Conservation (phyloP, 2,797 vertebrate genomes). For the Tauraco hartlaubi region DNA sequence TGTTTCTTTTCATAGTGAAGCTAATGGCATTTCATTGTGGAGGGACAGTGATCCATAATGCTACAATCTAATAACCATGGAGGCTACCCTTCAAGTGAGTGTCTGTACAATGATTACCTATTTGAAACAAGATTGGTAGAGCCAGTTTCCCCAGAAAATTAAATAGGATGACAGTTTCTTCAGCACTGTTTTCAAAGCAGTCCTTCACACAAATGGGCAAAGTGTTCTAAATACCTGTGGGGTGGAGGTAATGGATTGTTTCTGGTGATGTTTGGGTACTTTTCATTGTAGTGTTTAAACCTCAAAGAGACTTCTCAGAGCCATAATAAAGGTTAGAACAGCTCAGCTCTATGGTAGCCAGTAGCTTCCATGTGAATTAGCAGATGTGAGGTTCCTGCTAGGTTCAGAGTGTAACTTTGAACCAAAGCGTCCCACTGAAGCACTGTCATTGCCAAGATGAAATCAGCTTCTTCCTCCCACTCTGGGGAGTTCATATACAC, state of each 20-base stretch:
- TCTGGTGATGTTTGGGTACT: neutral
- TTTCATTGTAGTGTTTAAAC: neutral
- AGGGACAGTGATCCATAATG: neutral
- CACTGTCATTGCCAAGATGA: neutral
- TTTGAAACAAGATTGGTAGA: neutral
- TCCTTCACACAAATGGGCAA: neutral
- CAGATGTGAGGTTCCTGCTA: neutral
- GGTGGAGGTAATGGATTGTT: neutral
- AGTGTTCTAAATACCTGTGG: neutral
- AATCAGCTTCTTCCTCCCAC: neutral
- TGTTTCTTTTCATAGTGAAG: neutral
- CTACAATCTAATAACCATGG: neutral
- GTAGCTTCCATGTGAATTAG: neutral
- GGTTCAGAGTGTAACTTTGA: neutral
- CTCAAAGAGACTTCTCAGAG: neutral
- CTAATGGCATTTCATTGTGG: neutral
- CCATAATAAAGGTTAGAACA: neutral
- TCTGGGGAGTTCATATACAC: neutral
- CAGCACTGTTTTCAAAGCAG: neutral
- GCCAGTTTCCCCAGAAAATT: neutral
- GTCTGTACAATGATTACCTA: neutral
- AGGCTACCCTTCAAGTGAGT: neutral
- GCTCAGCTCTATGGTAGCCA: neutral
- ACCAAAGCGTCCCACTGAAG: neutral
- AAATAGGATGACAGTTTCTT: neutral